These are phyloP conservation scores for Athetis lepigone DNA, from an alignment of 2,888 invertebrate species.

Conservation along the genomic window DNA sequence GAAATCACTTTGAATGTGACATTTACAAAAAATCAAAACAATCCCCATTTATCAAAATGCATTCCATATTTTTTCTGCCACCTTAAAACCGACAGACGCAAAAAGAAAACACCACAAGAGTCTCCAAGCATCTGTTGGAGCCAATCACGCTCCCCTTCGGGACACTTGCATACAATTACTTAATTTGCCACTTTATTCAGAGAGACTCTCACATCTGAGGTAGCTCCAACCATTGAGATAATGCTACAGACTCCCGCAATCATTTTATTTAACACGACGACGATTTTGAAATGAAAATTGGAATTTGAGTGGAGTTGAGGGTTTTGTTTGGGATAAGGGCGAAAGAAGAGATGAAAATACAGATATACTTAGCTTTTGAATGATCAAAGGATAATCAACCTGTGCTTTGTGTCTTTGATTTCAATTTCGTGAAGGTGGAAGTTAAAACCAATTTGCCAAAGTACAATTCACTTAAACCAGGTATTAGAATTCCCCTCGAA, in stretches of 20 bases:
- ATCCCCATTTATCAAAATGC: background rate
- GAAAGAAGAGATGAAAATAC: constrained; percentile 11
- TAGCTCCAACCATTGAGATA: constrained; percentile 57
- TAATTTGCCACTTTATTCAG: constrained; percentile 71
- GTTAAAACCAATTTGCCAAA: background rate
- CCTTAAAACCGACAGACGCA: constrained; percentile 3
- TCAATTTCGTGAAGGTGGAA: background rate
- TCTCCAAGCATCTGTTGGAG: constrained; percentile 55
- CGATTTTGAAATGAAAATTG: constrained; percentile 59
- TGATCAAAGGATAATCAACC: constrained; percentile 42
- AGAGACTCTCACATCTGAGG: constrained; percentile 61
- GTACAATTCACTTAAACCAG: no score
- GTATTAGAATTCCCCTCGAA: background rate
- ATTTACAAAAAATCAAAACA: background rate
- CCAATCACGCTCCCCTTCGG: constrained; percentile 65
- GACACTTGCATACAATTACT: constrained; percentile 76
- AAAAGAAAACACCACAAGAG: constrained; percentile 49
- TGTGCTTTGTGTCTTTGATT: constrained; percentile 24
- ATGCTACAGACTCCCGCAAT: constrained; percentile 58
- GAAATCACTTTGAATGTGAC: background rate
- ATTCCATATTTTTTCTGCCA: background rate
- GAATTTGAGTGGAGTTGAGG: constrained; percentile 49
- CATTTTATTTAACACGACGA: constrained; percentile 59
- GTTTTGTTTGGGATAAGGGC: constrained; percentile 40
- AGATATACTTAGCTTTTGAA: constrained; percentile 30